Base-by-base conservation (phyloP, 2,888 invertebrate genomes). In the Epinotia brunnichana region DNA sequence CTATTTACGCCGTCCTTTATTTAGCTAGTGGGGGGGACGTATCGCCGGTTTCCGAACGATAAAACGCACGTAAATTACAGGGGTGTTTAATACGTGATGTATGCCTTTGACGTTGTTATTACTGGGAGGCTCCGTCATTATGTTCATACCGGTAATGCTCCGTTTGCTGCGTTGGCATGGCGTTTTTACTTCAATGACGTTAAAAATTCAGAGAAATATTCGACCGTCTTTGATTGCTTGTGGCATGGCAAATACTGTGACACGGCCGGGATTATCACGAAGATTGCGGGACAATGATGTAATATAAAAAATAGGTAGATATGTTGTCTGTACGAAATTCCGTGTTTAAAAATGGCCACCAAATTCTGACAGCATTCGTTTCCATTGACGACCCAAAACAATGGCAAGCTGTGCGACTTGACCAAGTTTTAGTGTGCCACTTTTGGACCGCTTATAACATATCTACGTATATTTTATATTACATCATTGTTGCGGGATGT, bases 11-110 rank as follows among this genome's bases (percentile, higher is more conserved):
- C 76, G 54, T 63, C 70, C 57, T 41, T 76, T 74, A 76, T 78
- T 77, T 78, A 78, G 76, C 73, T 77, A 77, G 78, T 57, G 75
- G 76, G 81, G 81, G 71, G 80, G 76, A 80, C 73, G 77, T 84
- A 85, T 85, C 83, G 80, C 76, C 51, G 73, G 77, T 80, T 85
- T 85, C 82, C 82, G 73, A 81, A 78, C 85, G 82, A 87, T 87
- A 83, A 85, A 85, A 77, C 80, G 77, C 76, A 68, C 70, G 66
- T 78, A 76, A 80, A 80, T 81, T 77, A 76, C 79, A 63, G 73
- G 75, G 74, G 72, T 70, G 64, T 67, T 70, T 75, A 74, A 74
- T 79, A 77, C 77, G 80, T 81, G 59, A 57, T 73, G 60, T 69
- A 69, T 74, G 63, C 61, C 67, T 61, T 72, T 67, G 54, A 67